Conservation (phyloP, 2,113 vertebrate species). For the Hymenochirus boettgeri region DNA sequence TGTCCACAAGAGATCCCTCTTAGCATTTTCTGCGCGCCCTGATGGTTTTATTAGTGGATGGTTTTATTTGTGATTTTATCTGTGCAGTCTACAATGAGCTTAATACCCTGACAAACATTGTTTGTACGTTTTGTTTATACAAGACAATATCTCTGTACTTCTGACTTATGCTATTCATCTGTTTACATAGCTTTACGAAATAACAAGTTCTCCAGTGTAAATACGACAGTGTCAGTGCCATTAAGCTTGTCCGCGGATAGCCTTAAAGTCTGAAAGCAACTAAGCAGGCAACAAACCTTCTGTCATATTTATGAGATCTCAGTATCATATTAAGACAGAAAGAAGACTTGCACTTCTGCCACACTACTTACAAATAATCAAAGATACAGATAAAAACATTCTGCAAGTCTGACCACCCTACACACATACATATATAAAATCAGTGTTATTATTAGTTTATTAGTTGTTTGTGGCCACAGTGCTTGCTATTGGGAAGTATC, state of each 20-base stretch:
- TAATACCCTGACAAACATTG: slow-evolving; percentile 36
- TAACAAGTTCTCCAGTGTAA: slow-evolving; percentile 48
- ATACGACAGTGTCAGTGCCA: slow-evolving; percentile 28
- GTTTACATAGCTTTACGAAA: slow-evolving; percentile 41
- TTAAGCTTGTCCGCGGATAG: slow-evolving; percentile 24
- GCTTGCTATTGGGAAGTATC: too few relatives aligned
- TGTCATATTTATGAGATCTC: background rate
- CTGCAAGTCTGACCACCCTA: too few relatives aligned
- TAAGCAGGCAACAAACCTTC: slow-evolving; percentile 38
- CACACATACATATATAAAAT: too few relatives aligned
- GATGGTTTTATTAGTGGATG: slow-evolving; percentile 38
- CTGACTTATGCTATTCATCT: slow-evolving; percentile 36
- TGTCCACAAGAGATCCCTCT: slow-evolving; percentile 31
- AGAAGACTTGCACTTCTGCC: slow-evolving; percentile 15
- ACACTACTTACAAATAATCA: slow-evolving; percentile 27
- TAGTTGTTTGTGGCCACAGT: too few relatives aligned
- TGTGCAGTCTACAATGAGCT: slow-evolving; percentile 11
- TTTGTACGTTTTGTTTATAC: slow-evolving; percentile 8
- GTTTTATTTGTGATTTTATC: slow-evolving; percentile 15
- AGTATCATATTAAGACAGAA: slow-evolving; percentile 19
- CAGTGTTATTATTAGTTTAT: too few relatives aligned
- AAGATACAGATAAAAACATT: too few relatives aligned
- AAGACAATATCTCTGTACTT: background rate
- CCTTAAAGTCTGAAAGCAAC: slow-evolving; percentile 40
- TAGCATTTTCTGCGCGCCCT: slow-evolving; percentile 23